Evolutionary conservation across 2,113 vertebrate species (phyloP), one percentile per base, ranked within the genome.

Genomic region (Takifugu flavidus): DNA sequence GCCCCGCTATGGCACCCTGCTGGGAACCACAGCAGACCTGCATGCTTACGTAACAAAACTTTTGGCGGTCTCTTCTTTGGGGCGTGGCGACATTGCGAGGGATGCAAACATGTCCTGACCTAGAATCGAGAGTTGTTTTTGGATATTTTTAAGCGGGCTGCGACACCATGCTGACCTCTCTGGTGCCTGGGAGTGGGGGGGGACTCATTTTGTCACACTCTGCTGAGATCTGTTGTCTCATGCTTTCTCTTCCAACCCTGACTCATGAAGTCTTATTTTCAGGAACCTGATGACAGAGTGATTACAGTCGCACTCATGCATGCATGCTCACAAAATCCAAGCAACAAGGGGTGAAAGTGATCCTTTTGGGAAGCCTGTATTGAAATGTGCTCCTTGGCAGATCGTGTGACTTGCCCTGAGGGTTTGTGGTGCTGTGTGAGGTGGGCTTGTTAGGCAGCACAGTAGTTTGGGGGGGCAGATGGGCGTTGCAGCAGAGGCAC

Each of bases 391-490:
- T 62, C 70, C 39, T 51, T 4, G 70, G 62, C 65, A 73, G 79
- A 67, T 72, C 73, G 75, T 29, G 49, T 79, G 76, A 80, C 62
- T 54, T 13, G 49, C 69, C 76, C 80, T 72, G 63, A 60, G 80
- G 83, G 80, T 80, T 86, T 84, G 82, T 53, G 70, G 65, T 34
- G 57, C 59, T 58, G 72, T 74, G 77, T 65, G 79, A 68, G 74
- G 72, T 63, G 67, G 68, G 66, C 67, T 78, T 84, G 62, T 73
- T 26, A 57, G 70, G 85, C 72, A 55, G 71, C 79, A 87, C 87
- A 87, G 91, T 86, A 74, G 78, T 56, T 65, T 53, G 74, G 58
- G 65, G 83, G 65, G 87, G 87, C 88, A 92, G 90, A 91, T 86
- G 89, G 89, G 79, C 80, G 85, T 4, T 34, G 60, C 53, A 51